Evolutionary conservation across 2,888 invertebrate species (phyloP), one percentile per base, ranked within the genome.

Genomic region (Vesta saturnalis): DNA sequence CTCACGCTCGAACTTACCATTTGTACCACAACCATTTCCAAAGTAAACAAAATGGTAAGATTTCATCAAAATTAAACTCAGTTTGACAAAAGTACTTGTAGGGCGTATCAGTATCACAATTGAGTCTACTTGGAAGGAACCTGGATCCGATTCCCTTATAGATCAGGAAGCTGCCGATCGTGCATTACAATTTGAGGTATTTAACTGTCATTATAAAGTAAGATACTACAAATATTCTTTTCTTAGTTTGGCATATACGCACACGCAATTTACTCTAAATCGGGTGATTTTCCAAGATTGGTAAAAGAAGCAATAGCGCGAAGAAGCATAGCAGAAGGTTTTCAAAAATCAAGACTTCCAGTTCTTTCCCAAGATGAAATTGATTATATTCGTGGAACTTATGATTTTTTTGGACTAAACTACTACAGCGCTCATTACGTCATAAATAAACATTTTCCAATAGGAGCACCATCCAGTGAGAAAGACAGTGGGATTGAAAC

Each of bases 111-210:
- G 64, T 21, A 86, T 91, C 71, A 87, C 90, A 0, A 72, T 89
- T 63, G 89, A 89, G 76, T 86, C 86, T 0, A 86, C 87, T 49
- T 90, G 89, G 87, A 87, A 87, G 14, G 87, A 89, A 78, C 89
- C 90, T 0, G 86, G 86, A 78, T 83, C 85, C 0, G 81, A 88
- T 63, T 83, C 86, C 0, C 77, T 80, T 0, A 18, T 5, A 1
- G 47, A 49, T 49, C 8, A 16, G 3, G 15, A 49, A 8, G 90
- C 90, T 6, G 61, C 65, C 0, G 88, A 54, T 30, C 22, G 55
- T 12, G 15, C 14, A 0, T 10, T 12, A 6, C 62, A 62, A 55
- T 62, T 62, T 55, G 43, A 55, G 1, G 62, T 62, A 55, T 8
- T 6, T 49, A 43, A 3, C 14, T 3, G 47, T 12, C 12, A 15